Percentiles rank a stretch among this genome's conserved stretches.
Evolutionary conservation across 2,888 invertebrate genomes (phyloP).

Genomic region (Hesperia comma): DNA sequence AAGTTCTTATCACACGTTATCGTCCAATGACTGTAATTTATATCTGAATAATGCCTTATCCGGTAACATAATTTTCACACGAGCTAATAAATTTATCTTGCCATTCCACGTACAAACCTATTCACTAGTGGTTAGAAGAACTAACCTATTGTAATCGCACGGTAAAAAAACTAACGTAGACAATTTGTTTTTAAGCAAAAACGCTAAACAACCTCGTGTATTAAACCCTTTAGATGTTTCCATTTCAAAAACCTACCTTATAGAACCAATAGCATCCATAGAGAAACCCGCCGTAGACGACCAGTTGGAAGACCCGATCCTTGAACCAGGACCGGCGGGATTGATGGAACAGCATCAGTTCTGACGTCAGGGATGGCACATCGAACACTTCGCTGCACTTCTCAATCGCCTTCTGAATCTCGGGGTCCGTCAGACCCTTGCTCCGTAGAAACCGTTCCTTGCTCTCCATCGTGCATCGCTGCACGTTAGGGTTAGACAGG

Average conservation of each 20-base stretch:
- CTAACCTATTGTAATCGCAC: too few species aligned
- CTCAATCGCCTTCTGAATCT: constrained; percentile 90
- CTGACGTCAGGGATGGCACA: constrained; percentile 68
- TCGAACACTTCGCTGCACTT: constrained; percentile 81
- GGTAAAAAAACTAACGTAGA: too few species aligned
- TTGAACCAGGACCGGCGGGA: constrained; percentile 79
- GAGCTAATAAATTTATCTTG: too few species aligned
- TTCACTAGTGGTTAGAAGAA: too few species aligned
- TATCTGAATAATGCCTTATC: constrained; percentile 1
- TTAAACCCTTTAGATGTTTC: too few species aligned
- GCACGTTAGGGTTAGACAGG: constrained; percentile 93
- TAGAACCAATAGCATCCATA: constrained; percentile 93
- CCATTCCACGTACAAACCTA: too few species aligned
- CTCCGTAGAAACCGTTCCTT: constrained; percentile 90
- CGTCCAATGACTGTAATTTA: constrained; percentile 13
- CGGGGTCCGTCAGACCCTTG: constrained; percentile 90
- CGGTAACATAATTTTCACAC: too few species aligned
- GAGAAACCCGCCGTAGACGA: constrained; percentile 90
- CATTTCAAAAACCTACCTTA: constrained; percentile 82
- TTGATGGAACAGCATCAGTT: constrained; percentile 70
- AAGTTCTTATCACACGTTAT: constrained; percentile 10
- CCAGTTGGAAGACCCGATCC: constrained; percentile 88
- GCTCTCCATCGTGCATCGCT: constrained; percentile 88
- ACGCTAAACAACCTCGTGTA: too few species aligned
- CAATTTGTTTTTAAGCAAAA: too few species aligned